Percentiles rank a stretch among this genome's conserved stretches.
Conservation (phyloP, 2,797 vertebrate species). For the Malacoctenus gilli region DNA sequence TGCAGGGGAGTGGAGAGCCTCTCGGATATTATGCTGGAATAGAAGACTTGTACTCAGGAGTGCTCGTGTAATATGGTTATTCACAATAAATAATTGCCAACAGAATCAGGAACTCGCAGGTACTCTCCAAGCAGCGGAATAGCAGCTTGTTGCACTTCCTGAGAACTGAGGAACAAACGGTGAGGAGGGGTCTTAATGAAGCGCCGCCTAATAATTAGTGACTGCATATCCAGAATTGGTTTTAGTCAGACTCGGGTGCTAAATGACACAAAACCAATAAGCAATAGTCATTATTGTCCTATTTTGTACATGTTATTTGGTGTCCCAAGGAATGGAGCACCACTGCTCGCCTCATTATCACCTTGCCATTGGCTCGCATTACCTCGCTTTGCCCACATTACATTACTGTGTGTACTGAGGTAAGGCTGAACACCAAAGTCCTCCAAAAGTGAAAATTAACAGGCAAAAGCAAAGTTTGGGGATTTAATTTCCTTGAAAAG, state of each 20-base stretch:
- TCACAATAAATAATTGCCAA: constrained; percentile 29
- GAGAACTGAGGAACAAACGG: constrained; percentile 29
- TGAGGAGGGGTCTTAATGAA: constrained; percentile 46
- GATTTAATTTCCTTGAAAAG: no score
- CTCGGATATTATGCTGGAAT: constrained; percentile 39
- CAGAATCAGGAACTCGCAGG: constrained; percentile 42
- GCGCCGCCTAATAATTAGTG: constrained; percentile 51
- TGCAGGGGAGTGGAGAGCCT: constrained; percentile 51
- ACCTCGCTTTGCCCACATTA: neutral
- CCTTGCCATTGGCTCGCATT: neutral
- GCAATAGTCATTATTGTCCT: constrained; percentile 15
- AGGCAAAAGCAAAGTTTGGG: no score
- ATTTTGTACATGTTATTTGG: constrained; percentile 13
- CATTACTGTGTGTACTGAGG: no score
- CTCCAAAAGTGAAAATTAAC: no score
- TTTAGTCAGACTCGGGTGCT: constrained; percentile 24
- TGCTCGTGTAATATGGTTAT: constrained; percentile 23
- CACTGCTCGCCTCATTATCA: constrained; percentile 4
- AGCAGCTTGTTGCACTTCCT: constrained; percentile 44
- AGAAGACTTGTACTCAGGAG: constrained; percentile 35
- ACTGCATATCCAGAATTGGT: constrained; percentile 33
- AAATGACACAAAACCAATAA: constrained; percentile 34
- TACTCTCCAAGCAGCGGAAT: constrained; percentile 54
- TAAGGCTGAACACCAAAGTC: neutral
- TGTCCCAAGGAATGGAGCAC: constrained; percentile 1